phyloP scores from a whole-genome alignment of 2,113 vertebrate genomes.

The Ciconia boyciana region DNA sequence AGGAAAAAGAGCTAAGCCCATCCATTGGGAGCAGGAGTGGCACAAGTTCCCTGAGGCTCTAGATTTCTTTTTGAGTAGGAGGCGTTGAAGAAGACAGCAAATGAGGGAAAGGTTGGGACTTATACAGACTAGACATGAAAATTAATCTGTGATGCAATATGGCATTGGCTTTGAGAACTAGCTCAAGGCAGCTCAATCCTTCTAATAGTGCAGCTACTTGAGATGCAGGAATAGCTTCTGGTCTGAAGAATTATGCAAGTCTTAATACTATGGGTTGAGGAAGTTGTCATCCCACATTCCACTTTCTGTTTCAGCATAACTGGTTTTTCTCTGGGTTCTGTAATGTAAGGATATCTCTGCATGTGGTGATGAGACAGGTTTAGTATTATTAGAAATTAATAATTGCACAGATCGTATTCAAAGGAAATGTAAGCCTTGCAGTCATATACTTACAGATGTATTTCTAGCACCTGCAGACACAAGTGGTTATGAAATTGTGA shows the following conservation, averaged over 20 bases:
- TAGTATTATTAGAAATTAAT: background rate
- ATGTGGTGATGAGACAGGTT: background rate
- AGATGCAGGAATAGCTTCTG: background rate
- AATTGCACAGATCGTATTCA: background rate
- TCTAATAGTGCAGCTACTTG: background rate
- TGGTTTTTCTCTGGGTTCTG: background rate
- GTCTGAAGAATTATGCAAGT: background rate
- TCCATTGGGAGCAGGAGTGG: background rate
- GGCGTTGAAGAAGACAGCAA: background rate
- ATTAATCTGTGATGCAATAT: background rate
- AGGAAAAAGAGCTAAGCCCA: background rate
- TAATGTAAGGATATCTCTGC: background rate
- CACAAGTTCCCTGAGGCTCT: background rate
- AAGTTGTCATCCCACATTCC: background rate
- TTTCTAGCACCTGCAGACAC: background rate
- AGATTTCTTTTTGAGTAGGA: background rate
- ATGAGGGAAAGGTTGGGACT: background rate
- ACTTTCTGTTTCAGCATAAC: background rate
- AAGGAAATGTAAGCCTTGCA: background rate
- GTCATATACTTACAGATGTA: background rate
- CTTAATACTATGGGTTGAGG: background rate
- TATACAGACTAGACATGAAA: background rate
- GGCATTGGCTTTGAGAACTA: background rate
- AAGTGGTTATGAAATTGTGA: background rate
- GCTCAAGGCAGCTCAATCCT: background rate